These are phyloP conservation scores for Crotophaga sulcirostris DNA, from an alignment of 2,113 vertebrate genomes.

Conservation along the genomic window DNA sequence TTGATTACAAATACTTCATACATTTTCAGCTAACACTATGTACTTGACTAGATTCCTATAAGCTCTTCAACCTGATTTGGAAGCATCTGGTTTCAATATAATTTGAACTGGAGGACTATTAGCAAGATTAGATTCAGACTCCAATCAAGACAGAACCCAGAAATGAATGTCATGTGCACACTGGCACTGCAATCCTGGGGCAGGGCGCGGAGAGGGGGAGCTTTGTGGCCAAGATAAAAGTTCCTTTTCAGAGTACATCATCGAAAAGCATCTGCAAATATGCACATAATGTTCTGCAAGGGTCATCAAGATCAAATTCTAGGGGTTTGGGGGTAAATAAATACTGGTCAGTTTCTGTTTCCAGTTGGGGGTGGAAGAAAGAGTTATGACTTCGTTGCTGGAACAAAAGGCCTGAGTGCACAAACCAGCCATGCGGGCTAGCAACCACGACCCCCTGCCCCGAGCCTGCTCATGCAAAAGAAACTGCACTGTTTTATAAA, in stretches of 20 bases:
- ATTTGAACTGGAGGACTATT: slow-evolving; percentile 63
- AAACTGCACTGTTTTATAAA: not conserved
- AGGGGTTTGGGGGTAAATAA: slow-evolving; percentile 24
- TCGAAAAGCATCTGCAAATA: slow-evolving; percentile 38
- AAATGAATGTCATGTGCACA: slow-evolving; percentile 69
- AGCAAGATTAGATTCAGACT: slow-evolving; percentile 72
- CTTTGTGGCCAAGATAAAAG: slow-evolving; percentile 4
- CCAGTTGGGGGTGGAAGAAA: not conserved
- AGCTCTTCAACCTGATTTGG: slow-evolving; percentile 58
- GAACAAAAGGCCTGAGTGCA: slow-evolving; percentile 18
- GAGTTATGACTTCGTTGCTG: not conserved
- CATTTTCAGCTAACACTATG: slow-evolving; percentile 9
- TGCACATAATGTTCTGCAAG: not conserved
- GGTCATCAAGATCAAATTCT: slow-evolving; percentile 42
- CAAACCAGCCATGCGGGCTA: not conserved
- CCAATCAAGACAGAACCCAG: slow-evolving; percentile 68
- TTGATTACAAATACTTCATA: slow-evolving; percentile 62
- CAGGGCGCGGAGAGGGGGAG: not conserved
- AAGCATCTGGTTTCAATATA: slow-evolving; percentile 76
- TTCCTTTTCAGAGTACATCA: slow-evolving; percentile 5
- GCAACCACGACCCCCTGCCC: not conserved
- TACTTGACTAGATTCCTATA: slow-evolving; percentile 19
- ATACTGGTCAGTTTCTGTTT: slow-evolving; percentile 23
- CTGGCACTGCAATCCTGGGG: slow-evolving; percentile 1
- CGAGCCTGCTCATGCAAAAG: not conserved